phyloP scores from a whole-genome alignment of 2,797 vertebrate species.

The Ambastaia sidthimunki region DNA sequence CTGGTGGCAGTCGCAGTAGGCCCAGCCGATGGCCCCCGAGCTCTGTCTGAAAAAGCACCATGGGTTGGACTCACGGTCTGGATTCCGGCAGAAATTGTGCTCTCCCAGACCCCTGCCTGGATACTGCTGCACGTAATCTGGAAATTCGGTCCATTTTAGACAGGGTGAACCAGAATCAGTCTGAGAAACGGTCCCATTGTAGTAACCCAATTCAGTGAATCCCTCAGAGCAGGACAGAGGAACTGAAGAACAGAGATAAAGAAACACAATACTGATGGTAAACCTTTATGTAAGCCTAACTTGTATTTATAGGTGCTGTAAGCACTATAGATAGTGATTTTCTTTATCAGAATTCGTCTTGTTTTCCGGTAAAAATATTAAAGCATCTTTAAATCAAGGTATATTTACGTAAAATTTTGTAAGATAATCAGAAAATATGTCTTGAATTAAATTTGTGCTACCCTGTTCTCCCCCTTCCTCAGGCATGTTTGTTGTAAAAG shows the following conservation, averaged over 20 bases:
- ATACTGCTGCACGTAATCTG: conserved; percentile 91
- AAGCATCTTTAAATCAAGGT: no score
- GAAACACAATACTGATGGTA: not conserved
- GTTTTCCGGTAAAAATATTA: no score
- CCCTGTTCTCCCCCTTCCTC: no score
- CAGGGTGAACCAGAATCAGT: conserved; percentile 84
- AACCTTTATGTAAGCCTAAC: not conserved
- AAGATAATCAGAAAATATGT: no score
- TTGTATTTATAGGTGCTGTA: no score
- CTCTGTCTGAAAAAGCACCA: conserved; percentile 92
- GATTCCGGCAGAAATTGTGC: conserved; percentile 91
- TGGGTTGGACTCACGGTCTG: conserved; percentile 83
- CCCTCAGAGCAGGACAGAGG: conserved; percentile 83
- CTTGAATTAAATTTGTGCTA: no score
- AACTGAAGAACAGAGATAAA: conserved; percentile 56
- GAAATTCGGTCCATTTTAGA: conserved; percentile 88
- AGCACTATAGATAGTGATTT: no score
- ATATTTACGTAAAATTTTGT: no score
- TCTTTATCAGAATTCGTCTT: no score
- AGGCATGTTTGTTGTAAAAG: no score
- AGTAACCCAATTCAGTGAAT: conserved; percentile 84
- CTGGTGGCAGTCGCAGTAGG: conserved; percentile 90
- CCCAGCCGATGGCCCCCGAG: conserved; percentile 88
- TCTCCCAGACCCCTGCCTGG: conserved; percentile 86
- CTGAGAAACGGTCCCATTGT: conserved; percentile 86